Evolutionary conservation across 2,797 vertebrate genomes (phyloP), one percentile per base, ranked within the genome.

Genomic region (Sebastes minor): DNA sequence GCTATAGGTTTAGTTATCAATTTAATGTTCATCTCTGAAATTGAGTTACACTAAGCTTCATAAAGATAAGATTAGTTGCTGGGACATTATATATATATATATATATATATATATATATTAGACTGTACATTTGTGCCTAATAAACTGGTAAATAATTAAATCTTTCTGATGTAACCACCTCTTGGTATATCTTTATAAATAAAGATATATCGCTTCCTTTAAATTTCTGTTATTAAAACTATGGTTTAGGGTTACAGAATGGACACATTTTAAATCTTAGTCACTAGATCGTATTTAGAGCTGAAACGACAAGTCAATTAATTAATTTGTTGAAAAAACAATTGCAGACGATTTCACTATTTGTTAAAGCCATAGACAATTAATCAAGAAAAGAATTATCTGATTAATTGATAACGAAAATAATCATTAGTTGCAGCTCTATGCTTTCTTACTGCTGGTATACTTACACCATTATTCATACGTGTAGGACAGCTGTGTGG

Each of bases 401-500:
- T 2, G 4, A 30, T 38, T 65, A 53, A 81, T n/a, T 63, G 3
- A 57, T 28, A 33, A 71, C 33, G 46, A 38, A 71, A 35, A 68
- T 57, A 57, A 28, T 73, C 7, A 53, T 71, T 38, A 52, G 52
- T 35, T 71, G 13, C 14, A 28, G 61, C 65, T 62, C 3, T 46
- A 1, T 30, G 23, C 11, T 23, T 69, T 59, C 14, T 76, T 53
- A 35, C 55, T 82, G 28, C 11, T 59, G 35, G 6, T 76, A 23
- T 69, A 38, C 28, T 66, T 12, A 74, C 46, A 28, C 14, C 9
- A 61, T 46, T 9, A 25, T 60, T 27, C 38, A 27, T 42, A 30
- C 22, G 27, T 67, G 42, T 25, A 4, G 22, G 33, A 65, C 23
- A 60, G 53, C 71, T 83, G 75, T 84, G 53, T 72, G 23, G 68